These are phyloP conservation scores for Triplophysa yarkandensis DNA, from an alignment of 2,797 vertebrate species.

Conservation along the genomic window DNA sequence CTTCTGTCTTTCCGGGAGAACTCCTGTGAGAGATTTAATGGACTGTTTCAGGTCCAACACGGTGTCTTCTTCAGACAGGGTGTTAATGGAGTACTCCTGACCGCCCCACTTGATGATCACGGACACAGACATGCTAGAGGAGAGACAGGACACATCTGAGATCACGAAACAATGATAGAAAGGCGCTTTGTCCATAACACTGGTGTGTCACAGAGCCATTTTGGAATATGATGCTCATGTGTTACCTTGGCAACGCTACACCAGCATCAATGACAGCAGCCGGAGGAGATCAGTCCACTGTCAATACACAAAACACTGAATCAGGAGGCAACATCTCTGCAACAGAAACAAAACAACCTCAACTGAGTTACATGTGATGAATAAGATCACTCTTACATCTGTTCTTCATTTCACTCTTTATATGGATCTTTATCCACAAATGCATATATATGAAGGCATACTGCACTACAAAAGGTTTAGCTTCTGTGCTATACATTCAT, in stretches of 20 bases:
- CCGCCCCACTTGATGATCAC: constrained; percentile 99
- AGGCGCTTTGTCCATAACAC: neutral
- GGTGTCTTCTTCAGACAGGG: constrained; percentile 95
- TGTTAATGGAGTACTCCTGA: constrained; percentile 95
- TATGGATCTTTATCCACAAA: too few relatives aligned
- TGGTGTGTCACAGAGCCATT: neutral
- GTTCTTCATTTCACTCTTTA: too few relatives aligned
- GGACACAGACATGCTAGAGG: constrained; percentile 87
- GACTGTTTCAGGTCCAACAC: constrained; percentile 96
- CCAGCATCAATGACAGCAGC: constrained; percentile 29
- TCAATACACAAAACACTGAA: constrained; percentile 18
- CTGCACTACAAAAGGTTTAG: too few relatives aligned
- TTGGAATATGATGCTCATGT: neutral
- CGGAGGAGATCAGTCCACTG: neutral
- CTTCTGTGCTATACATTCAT: neutral
- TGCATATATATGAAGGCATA: too few relatives aligned
- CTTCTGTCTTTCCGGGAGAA: constrained; percentile 95
- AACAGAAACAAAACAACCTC: constrained; percentile 1
- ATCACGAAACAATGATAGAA: neutral
- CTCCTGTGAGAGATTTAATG: constrained; percentile 94
- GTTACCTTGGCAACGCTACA: constrained; percentile 30
- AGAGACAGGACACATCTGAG: neutral
- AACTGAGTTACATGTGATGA: neutral
- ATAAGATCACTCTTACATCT: neutral
- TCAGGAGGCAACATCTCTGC: constrained; percentile 21